Conservation (phyloP, 2,888 invertebrate species). For the Ganaspis brasiliensis region DNA sequence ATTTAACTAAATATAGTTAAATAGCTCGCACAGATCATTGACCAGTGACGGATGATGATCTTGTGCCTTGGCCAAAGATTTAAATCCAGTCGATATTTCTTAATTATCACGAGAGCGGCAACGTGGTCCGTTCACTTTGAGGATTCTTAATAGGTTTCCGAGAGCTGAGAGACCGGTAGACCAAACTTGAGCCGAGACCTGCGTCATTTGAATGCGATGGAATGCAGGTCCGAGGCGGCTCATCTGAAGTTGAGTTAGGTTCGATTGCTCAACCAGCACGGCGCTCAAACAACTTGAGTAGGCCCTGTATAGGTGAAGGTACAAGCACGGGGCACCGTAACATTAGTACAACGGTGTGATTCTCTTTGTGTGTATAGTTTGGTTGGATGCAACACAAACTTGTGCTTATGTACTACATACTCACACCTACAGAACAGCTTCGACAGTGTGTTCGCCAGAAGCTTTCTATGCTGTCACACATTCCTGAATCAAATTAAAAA, state of each 20-base stretch:
- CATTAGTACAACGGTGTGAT: slow-evolving; percentile 47
- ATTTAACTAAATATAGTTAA: not conserved
- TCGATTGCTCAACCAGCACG: slow-evolving; percentile 64
- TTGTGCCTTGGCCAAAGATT: slow-evolving; percentile 17
- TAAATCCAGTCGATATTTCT: slow-evolving; percentile 61
- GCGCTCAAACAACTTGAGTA: slow-evolving; percentile 61
- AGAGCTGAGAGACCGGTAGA: slow-evolving; percentile 46
- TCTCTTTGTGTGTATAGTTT: slow-evolving; percentile 11
- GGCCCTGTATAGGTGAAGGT: slow-evolving; percentile 49
- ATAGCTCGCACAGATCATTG: slow-evolving; percentile 16
- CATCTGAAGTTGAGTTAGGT: slow-evolving; percentile 68
- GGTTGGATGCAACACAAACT: slow-evolving; percentile 2
- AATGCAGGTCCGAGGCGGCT: slow-evolving; percentile 67
- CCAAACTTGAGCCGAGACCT: slow-evolving; percentile 58
- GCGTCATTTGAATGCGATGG: slow-evolving; percentile 70
- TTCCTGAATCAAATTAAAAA: slow-evolving; percentile 56
- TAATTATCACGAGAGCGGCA: slow-evolving; percentile 62
- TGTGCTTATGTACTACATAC: slow-evolving; percentile 10
- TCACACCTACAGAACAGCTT: not conserved
- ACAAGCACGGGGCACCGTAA: slow-evolving; percentile 50
- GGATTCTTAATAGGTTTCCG: slow-evolving; percentile 67
- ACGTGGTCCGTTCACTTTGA: slow-evolving; percentile 67
- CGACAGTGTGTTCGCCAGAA: slow-evolving; percentile 34
- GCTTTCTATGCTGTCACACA: slow-evolving; percentile 53
- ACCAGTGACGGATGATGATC: slow-evolving; percentile 28